Evolutionary conservation across 2,888 invertebrate species (phyloP).

Genomic region (Teleiodes luculella): DNA sequence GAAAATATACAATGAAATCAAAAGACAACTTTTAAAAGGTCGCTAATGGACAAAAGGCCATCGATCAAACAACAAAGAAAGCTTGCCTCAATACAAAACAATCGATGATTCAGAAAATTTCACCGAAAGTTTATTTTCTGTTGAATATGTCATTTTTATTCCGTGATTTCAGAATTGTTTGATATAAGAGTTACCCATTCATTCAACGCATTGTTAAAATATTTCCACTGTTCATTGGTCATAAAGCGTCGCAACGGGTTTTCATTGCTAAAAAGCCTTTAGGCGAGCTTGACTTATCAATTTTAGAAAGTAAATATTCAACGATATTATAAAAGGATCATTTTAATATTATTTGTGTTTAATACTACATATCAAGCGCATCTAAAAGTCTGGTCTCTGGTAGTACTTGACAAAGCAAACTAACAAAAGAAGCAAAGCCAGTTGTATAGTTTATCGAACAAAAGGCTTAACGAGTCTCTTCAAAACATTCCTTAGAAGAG

Average conservation of each 20-base stretch:
- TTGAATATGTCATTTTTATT: conserved; percentile 48
- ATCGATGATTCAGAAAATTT: conserved; percentile 57
- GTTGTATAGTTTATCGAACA: too few species aligned
- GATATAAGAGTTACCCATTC: conserved; percentile 1
- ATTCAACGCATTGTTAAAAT: conserved; percentile 12
- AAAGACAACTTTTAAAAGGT: conserved; percentile 73
- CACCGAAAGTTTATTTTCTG: conserved; percentile 47
- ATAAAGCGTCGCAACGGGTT: neutral
- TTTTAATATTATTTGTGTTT: too few species aligned
- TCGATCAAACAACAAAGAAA: conserved; percentile 76
- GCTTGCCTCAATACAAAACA: conserved; percentile 66
- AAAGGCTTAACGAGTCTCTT: too few species aligned
- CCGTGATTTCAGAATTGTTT: conserved; percentile 41
- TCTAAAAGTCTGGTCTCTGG: too few species aligned
- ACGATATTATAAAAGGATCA: too few species aligned
- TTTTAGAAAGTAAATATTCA: too few species aligned
- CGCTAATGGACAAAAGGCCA: conserved; percentile 71
- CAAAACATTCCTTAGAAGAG: too few species aligned
- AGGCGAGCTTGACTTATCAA: too few species aligned
- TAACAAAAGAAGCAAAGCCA: too few species aligned
- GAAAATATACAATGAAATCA: conserved; percentile 65
- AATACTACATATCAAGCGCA: too few species aligned
- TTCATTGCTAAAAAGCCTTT: neutral
- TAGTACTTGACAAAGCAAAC: too few species aligned
- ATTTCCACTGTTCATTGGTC: conserved; percentile 17